Evolutionary conservation across 1,140 invertebrate species (phyloP), one percentile per base, ranked within the genome.

Genomic region (Oreohelix idahoensis): DNA sequence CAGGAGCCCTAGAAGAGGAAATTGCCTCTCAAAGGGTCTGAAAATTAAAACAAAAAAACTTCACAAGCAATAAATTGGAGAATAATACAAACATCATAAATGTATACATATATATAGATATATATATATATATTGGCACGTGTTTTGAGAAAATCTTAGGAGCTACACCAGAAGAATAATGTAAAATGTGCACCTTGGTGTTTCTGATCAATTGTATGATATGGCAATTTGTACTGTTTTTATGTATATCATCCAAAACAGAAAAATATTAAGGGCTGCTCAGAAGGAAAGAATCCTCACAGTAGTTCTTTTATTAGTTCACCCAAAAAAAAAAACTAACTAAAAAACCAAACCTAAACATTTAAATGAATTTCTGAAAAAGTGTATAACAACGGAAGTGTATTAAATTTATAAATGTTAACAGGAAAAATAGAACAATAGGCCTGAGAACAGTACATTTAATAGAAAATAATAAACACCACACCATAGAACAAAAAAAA

Each of bases 161-260:
- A 81, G 79, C 66, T 81, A 71, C 66, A 71, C 79, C 66, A 81
- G 79, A 81, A 81, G 79, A 49, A 10, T 32, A 81, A 32, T 71
- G 29, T 71, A 79, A 70, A 70, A 32, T 81, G 79, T 81, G 79
- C 79, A 81, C 79, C 79, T 81, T 81, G 77, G 38, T 81, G 49
- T 58, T 32, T 39, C 77, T 79, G 58, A 35, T 58, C 36, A 79
- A 42, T 13, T 79, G 77, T 63, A 79, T 79, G 77, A 79, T 79
- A 79, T 79, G 77, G 39, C n/a, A 2, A 79, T 66, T 78, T 66
- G 17, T 51, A 35, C n/a, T 23, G 36, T 39, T 76, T 76, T 76
- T 32, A 51, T 51, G 45, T 51, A 76, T 23, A 76, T 73, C 13
- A 26, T 73, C n/a, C 36, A 73, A 73, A 73, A 73, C 10, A 39